phyloP scores from a whole-genome alignment of 2,113 vertebrate species.

The Haemorhous mexicanus region DNA sequence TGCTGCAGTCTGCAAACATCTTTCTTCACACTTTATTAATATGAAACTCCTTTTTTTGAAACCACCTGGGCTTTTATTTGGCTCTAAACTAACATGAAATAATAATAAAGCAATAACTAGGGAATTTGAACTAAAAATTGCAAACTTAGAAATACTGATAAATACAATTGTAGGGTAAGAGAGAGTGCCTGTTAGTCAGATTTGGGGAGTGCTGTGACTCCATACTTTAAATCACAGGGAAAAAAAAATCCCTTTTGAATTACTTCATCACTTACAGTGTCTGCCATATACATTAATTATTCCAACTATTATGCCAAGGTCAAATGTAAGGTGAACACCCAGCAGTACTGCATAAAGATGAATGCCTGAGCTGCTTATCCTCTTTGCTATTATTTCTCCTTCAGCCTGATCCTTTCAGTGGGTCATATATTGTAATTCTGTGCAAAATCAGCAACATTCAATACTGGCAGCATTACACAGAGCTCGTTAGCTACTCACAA shows the following conservation, averaged over 20 bases:
- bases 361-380: conserved; percentile 7
- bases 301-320: neutral
- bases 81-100: neutral
- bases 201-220: neutral
- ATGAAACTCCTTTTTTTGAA: neutral
- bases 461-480: conserved; percentile 24
- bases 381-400: conserved; percentile 12
- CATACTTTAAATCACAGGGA: neutral
- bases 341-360: neutral
- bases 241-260: neutral
- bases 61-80: neutral
- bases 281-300: neutral
- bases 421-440: conserved; percentile 1
- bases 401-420: conserved; percentile 2
- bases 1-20: neutral
- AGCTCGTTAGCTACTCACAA: conserved; percentile 46
- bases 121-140: neutral
- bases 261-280: neutral
- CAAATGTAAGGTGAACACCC: neutral
- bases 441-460: conserved; percentile 47
- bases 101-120: neutral
- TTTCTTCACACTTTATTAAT: neutral
- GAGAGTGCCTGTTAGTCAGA: neutral
- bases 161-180: neutral
- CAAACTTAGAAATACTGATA: neutral